phyloP scores from a whole-genome alignment of 1,140 invertebrate genomes.

The Scaptodrosophila lebanonensis region DNA sequence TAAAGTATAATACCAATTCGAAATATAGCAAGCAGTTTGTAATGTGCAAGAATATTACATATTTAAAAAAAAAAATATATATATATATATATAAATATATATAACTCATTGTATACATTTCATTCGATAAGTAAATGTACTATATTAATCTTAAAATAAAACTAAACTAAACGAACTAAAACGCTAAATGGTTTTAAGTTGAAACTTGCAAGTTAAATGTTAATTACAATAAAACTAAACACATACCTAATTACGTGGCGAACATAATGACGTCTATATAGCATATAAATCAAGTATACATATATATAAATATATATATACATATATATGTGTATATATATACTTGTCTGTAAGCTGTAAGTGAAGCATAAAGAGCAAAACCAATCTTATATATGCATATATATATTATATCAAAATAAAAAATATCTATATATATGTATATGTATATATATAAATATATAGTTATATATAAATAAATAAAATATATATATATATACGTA shows the following conservation, averaged over 20 bases:
- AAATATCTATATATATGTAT: conserved; percentile 2
- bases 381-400: neutral
- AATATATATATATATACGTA: neutral
- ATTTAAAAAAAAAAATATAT: neutral
- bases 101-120: no score
- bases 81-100: conserved; percentile 1
- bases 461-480: conserved; percentile 18
- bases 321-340: neutral
- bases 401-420: neutral
- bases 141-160: no score
- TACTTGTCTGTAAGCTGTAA: no score
- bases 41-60: no score
- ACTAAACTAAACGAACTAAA: no score
- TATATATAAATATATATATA: conserved; percentile 3
- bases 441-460: conserved; percentile 19
- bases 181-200: no score
- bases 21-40: no score
- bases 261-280: neutral
- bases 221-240: neutral
- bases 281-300: neutral
- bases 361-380: neutral
- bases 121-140: no score
- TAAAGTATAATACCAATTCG: no score
- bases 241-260: no score
- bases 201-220: no score